Percentiles rank a stretch among this genome's conserved stretches.
Conservation (phyloP, 1,140 invertebrate species). For the Papilio polyxenes region DNA sequence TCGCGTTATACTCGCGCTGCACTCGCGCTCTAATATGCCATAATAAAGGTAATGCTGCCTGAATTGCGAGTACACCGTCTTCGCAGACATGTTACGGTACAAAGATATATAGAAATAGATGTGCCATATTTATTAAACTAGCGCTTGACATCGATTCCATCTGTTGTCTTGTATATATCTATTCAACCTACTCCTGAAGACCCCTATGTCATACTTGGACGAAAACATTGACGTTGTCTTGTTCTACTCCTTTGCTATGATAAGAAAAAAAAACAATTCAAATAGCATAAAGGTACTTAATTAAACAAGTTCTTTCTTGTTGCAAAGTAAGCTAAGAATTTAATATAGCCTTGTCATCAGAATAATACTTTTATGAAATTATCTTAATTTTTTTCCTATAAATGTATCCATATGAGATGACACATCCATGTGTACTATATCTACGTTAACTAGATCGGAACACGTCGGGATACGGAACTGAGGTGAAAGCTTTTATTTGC, state of each 20-base stretch:
- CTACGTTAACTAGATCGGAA: neutral
- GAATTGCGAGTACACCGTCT: constrained; percentile 41
- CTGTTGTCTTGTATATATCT: too few species aligned
- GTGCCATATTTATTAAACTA: neutral
- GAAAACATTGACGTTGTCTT: too few species aligned
- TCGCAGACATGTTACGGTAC: neutral
- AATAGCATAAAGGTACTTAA: too few species aligned
- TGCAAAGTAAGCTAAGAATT: too few species aligned
- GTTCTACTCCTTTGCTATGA: too few species aligned
- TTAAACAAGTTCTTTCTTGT: too few species aligned
- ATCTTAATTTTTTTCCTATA: neutral
- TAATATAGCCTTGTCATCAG: too few species aligned
- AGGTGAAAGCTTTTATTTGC: constrained; percentile 28
- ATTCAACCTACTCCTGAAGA: neutral
- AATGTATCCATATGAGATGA: neutral
- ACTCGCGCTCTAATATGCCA: constrained; percentile 42
- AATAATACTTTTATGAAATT: too few species aligned
- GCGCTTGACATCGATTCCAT: too few species aligned
- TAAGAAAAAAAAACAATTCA: too few species aligned
- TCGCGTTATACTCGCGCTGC: constrained; percentile 17
- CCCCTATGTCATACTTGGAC: neutral
- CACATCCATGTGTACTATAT: neutral
- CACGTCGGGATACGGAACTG: constrained; percentile 15
- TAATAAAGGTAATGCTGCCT: constrained; percentile 44
- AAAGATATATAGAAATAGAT: neutral